Base-by-base conservation (phyloP, 1,140 invertebrate genomes). In the Apocrypta bakeri region DNA sequence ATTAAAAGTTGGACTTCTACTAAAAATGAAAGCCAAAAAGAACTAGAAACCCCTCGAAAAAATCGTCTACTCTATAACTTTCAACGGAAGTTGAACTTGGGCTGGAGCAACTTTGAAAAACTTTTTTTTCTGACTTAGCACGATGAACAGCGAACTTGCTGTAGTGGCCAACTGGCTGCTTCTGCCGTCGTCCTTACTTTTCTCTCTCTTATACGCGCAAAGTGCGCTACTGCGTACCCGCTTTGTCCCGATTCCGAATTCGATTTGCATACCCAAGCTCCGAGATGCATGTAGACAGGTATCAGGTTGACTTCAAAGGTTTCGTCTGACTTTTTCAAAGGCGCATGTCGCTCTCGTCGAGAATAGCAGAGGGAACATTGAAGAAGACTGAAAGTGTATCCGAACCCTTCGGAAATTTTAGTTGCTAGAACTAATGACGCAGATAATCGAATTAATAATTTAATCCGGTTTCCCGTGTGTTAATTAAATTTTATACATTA, bases 211-310 rank as follows among this genome's bases (percentile, higher is more conserved):
- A 9, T 2, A 11, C 37, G 61, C 7, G 29, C 31, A 31, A 63
- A 56, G 40, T 79, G 31, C 7, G 61, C 75, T 56, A 11, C 75
- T 31, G 11, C 63, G n/a, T 61, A 24, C 14, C 12, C 31, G 33
- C 69, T 79, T 69, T 69, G 61, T 63, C 74, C 63, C 73, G 25
- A 31, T 73, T 74, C 56, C 72, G 42, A 76, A 84, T 80, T 77
- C 31, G 48, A 80, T 81, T 81, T 81, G 42, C 83, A 76, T 77
- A 48, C 12, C 21, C 17, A 72, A 42, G 11, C 29, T 24, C 11
- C 56, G 0, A 21, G 2, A 9, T 27, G 64, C 14, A 37, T 56
- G 66, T 14, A 14, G 37, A 27, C 11, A 31, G 24, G 69, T 37
- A 31, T 37, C 24, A 17, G 31, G 21, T 4, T 21, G 29, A 29